Evolutionary conservation across 1,140 invertebrate species (phyloP).

Genomic region (Penaeus chinensis): DNA sequence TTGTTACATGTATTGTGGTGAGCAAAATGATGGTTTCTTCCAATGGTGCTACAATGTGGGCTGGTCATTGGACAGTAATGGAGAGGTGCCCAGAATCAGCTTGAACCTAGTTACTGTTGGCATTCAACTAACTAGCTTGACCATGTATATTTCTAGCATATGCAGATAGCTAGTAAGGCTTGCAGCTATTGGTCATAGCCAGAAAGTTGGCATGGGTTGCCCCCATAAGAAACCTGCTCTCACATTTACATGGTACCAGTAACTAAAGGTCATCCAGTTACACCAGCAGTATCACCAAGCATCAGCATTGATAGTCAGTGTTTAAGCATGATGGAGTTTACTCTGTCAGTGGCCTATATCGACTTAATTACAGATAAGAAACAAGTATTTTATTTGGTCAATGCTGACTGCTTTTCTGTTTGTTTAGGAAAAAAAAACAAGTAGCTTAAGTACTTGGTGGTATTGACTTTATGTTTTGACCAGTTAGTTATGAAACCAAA

Average conservation of each 20-base stretch:
- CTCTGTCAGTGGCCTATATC: no score
- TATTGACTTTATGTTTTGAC: conserved; percentile 44
- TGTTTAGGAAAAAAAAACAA: conserved; percentile 1
- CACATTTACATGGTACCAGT: conserved; percentile 14
- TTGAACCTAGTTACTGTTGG: conserved; percentile 31
- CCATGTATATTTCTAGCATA: no score
- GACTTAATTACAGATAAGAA: conserved; percentile 6
- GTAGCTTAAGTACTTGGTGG: conserved; percentile 24
- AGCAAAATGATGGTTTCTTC: conserved; percentile 45
- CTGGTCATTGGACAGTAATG: conserved; percentile 41
- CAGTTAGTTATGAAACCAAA: conserved; percentile 46
- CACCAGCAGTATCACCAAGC: no score
- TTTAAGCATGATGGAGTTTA: no score
- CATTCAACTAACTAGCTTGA: not conserved
- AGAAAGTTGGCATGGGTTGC: conserved; percentile 34
- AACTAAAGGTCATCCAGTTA: not conserved
- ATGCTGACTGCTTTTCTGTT: conserved; percentile 28
- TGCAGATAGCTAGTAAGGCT: conserved; percentile 29
- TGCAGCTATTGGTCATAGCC: conserved; percentile 18
- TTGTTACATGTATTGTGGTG: conserved; percentile 51
- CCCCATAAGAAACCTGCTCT: not conserved
- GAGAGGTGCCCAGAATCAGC: conserved; percentile 11
- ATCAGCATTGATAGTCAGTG: no score
- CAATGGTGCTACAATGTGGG: conserved; percentile 53
- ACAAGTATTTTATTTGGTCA: conserved; percentile 36